Evolutionary conservation across 2,797 vertebrate genomes (phyloP).

Genomic region (Cossypha caffra): DNA sequence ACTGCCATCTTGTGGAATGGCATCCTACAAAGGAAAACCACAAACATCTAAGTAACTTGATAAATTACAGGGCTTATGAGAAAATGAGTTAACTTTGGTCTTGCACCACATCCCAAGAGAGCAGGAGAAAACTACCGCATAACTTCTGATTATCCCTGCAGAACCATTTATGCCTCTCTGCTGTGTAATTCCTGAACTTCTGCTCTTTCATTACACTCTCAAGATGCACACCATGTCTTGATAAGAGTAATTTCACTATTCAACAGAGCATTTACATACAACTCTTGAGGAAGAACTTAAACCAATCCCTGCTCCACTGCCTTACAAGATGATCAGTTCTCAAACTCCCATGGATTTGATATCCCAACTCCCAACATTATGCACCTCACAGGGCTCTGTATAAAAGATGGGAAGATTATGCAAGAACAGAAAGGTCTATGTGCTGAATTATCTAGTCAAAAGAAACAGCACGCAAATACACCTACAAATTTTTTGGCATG

Average conservation of each 20-base stretch:
- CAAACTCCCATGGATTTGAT: not conserved
- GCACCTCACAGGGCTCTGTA: not conserved
- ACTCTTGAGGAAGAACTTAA: not conserved
- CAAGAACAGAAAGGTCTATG: not conserved
- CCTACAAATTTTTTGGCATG: not conserved
- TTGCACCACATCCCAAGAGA: not conserved
- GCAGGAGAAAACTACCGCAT: not conserved
- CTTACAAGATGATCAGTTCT: not conserved
- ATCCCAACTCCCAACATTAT: not conserved
- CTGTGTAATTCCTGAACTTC: not conserved
- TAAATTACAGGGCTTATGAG: slow-evolving; percentile 24
- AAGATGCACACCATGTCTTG: not conserved
- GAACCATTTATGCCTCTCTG: not conserved
- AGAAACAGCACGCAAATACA: not conserved
- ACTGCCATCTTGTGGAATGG: not conserved
- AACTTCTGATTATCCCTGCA: not conserved
- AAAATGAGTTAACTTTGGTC: slow-evolving; percentile 15
- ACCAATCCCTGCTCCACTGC: not conserved
- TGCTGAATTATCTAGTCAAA: not conserved
- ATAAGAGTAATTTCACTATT: not conserved
- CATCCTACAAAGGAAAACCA: slow-evolving; percentile 31
- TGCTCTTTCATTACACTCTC: not conserved
- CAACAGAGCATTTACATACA: not conserved
- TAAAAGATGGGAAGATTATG: not conserved
- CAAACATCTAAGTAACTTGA: slow-evolving; percentile 25